phyloP scores from a whole-genome alignment of 2,113 vertebrate genomes.

The Trematocara nigrifrons region DNA sequence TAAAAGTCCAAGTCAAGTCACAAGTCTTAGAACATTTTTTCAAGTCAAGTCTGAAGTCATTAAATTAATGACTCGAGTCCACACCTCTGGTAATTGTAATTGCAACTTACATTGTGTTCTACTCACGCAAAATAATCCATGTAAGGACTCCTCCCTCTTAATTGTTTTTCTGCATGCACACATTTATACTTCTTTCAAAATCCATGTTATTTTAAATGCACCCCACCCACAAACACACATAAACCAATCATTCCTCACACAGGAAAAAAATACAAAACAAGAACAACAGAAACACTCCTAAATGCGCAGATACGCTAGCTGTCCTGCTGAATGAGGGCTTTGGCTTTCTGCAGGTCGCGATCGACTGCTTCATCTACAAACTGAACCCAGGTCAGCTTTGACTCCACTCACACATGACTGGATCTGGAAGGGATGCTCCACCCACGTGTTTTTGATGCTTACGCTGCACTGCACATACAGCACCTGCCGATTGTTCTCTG shows the following conservation, averaged over 20 bases:
- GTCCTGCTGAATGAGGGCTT: constrained; percentile 72
- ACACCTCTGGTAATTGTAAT: background rate
- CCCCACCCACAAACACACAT: background rate
- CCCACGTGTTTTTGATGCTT: background rate
- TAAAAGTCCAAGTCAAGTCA: too few species aligned
- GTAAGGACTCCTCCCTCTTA: background rate
- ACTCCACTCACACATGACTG: constrained; percentile 81
- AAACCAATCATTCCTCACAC: background rate
- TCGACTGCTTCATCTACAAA: constrained; percentile 82
- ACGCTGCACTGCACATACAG: background rate
- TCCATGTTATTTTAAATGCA: background rate
- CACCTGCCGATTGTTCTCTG: constrained; percentile 79
- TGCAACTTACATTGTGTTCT: background rate
- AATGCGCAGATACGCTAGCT: background rate
- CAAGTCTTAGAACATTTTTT: too few species aligned
- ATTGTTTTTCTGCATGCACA: background rate
- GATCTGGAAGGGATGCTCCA: constrained; percentile 64
- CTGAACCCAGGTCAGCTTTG: constrained; percentile 83
- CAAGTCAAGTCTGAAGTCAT: too few species aligned
- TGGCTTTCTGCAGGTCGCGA: constrained; percentile 86
- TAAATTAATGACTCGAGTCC: too few species aligned
- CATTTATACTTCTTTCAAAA: background rate
- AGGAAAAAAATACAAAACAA: background rate
- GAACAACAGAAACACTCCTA: background rate
- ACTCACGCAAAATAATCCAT: background rate